These are phyloP conservation scores for Bubalus kerabau DNA, from an alignment of 2,113 vertebrate genomes.

Conservation along the genomic window DNA sequence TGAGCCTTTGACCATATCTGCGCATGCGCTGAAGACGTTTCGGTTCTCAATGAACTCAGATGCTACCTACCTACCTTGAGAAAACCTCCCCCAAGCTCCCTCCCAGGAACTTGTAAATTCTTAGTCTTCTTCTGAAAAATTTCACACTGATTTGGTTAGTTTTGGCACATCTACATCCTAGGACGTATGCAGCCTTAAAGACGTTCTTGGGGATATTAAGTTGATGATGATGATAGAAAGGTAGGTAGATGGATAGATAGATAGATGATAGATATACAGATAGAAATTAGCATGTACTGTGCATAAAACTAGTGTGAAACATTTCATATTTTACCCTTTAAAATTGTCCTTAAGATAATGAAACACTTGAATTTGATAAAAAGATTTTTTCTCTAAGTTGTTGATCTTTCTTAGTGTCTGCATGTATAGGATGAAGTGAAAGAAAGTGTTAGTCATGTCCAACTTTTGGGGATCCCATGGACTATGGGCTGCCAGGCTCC, in stretches of 20 bases:
- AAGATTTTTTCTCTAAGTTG: neutral
- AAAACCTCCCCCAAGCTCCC: neutral
- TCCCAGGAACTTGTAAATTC: neutral
- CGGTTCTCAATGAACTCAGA: neutral
- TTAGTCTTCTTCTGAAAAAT: neutral
- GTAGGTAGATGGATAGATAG: neutral
- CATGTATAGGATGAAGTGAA: neutral
- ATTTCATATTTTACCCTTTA: neutral
- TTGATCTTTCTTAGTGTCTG: neutral
- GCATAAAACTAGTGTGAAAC: neutral
- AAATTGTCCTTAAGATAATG: neutral
- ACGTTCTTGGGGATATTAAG: neutral
- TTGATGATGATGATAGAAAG: neutral
- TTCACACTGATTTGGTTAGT: neutral
- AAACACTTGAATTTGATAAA: neutral
- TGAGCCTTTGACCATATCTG: accelerated
- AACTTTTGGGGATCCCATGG: neutral
- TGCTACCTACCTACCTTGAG: neutral
- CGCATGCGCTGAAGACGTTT: accelerated
- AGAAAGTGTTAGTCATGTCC: neutral
- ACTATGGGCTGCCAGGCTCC: neutral
- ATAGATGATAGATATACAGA: neutral
- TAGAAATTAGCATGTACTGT: neutral
- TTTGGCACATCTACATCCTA: neutral
- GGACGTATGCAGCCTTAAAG: neutral